Percentiles rank a stretch among this genome's conserved stretches.
Evolutionary conservation across 2,113 vertebrate genomes (phyloP).

Genomic region (Gobiocypris rarus): DNA sequence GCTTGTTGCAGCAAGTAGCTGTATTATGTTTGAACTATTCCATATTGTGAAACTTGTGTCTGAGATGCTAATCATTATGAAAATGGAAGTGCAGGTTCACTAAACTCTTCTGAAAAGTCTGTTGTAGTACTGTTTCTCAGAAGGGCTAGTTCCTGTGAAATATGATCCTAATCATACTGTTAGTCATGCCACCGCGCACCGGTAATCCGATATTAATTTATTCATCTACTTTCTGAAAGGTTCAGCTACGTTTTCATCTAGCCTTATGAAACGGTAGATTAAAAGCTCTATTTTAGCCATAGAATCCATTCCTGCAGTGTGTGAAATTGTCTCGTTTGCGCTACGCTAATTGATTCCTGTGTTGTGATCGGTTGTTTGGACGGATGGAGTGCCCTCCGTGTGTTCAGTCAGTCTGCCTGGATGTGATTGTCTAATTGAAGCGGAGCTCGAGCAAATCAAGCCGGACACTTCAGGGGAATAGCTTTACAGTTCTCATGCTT

Average conservation of each 20-base stretch:
- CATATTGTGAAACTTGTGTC: not conserved
- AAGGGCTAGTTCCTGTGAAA: not conserved
- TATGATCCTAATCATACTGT: not conserved
- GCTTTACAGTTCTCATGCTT: not conserved
- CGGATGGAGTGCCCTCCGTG: constrained; percentile 57
- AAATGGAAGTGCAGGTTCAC: not conserved
- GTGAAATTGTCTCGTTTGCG: constrained; percentile 62
- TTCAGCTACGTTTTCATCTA: constrained; percentile 27
- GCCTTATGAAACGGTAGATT: not conserved
- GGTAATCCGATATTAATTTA: constrained; percentile 23
- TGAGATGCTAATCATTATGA: not conserved
- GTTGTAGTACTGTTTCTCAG: not conserved
- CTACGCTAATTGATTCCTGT: constrained; percentile 66
- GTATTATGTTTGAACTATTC: not conserved
- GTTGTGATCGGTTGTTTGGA: constrained; percentile 63
- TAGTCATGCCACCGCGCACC: constrained; percentile 9
- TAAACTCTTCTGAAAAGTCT: not conserved
- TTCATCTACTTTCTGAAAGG: not conserved
- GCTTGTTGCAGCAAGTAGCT: not conserved
- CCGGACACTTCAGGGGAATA: constrained; percentile 33
- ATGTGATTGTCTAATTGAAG: constrained; percentile 68
- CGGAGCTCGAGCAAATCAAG: constrained; percentile 51
- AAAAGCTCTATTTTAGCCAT: constrained; percentile 8
- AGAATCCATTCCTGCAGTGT: constrained; percentile 32
- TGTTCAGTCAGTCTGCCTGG: constrained; percentile 54